Evolutionary conservation across 2,888 invertebrate genomes (phyloP).

Genomic region (Harpalus rubripes): DNA sequence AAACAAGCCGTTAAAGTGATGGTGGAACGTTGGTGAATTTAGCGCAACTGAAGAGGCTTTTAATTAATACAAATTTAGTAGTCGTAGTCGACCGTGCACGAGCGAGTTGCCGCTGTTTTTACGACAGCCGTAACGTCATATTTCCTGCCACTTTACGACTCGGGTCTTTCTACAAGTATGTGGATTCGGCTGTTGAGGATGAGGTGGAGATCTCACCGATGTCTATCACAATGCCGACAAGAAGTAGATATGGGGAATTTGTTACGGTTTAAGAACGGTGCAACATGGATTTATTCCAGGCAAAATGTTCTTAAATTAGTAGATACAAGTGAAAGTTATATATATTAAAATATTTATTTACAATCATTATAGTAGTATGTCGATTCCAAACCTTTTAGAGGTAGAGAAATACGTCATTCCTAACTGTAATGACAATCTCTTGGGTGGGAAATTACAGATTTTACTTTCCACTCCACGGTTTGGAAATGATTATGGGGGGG

Average conservation of each 20-base stretch:
- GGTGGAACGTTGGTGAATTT: conserved; percentile 44
- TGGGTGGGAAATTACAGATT: no score
- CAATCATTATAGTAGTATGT: no score
- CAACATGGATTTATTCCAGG: neutral
- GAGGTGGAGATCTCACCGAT: conserved; percentile 16
- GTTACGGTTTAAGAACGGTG: conserved; percentile 21
- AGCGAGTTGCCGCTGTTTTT: conserved; percentile 63
- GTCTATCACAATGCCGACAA: conserved; percentile 33
- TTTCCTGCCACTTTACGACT: conserved; percentile 64
- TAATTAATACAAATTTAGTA: conserved; percentile 66
- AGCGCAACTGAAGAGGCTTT: conserved; percentile 43
- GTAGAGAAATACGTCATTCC: no score
- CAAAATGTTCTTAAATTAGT: neutral
- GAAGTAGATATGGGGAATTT: conserved; percentile 35
- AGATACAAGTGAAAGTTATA: neutral
- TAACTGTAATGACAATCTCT: no score
- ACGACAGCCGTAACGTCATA: conserved; percentile 63
- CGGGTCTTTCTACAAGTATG: conserved; percentile 38
- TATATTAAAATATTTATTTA: no score
- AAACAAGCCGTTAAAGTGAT: conserved; percentile 61
- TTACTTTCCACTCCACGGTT: no score
- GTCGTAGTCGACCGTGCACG: conserved; percentile 43
- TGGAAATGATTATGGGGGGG: no score
- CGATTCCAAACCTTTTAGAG: no score
- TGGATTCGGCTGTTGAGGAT: conserved; percentile 15